A percentile compares a stretch with the other conserved stretches of the same genome.
Conservation (phyloP, 35 echinoderm and acorn worm species). For the Eucidaris tribuloides region DNA sequence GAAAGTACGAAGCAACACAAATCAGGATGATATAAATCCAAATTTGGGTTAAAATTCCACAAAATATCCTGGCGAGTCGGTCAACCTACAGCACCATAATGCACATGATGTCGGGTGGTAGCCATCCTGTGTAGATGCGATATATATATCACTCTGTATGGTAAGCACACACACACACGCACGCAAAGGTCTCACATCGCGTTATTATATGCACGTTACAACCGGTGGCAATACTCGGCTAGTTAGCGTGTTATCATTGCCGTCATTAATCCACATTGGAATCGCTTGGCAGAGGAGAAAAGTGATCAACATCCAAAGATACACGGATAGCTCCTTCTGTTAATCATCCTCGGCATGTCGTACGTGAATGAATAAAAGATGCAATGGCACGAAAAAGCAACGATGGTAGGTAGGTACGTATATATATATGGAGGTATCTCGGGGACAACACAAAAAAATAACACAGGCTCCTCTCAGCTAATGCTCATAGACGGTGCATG, state of each 20-base stretch:
- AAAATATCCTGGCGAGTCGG: background rate
- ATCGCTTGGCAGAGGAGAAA: too few relatives aligned
- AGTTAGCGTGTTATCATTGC: constrained; percentile 36
- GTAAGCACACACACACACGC: background rate
- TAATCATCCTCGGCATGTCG: background rate
- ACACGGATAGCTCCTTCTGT: too few relatives aligned
- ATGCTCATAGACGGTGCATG: constrained; percentile 6
- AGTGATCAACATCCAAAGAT: too few relatives aligned
- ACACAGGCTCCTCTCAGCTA: background rate
- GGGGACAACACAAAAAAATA: constrained; percentile 15
- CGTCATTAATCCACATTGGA: constrained; percentile 24
- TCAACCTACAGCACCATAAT: constrained; percentile 9
- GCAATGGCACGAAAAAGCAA: background rate
- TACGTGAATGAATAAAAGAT: background rate
- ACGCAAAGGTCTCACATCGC: constrained; percentile 1
- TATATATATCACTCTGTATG: background rate
- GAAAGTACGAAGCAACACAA: background rate
- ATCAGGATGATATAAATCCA: constrained; percentile 15
- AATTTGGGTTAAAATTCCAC: background rate
- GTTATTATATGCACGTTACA: constrained; percentile 1
- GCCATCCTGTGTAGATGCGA: background rate
- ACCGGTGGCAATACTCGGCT: background rate
- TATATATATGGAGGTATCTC: background rate
- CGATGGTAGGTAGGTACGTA: background rate
- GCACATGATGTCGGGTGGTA: background rate